phyloP scores from a whole-genome alignment of 2,888 invertebrate genomes.

The Drosophila buzzatii region DNA sequence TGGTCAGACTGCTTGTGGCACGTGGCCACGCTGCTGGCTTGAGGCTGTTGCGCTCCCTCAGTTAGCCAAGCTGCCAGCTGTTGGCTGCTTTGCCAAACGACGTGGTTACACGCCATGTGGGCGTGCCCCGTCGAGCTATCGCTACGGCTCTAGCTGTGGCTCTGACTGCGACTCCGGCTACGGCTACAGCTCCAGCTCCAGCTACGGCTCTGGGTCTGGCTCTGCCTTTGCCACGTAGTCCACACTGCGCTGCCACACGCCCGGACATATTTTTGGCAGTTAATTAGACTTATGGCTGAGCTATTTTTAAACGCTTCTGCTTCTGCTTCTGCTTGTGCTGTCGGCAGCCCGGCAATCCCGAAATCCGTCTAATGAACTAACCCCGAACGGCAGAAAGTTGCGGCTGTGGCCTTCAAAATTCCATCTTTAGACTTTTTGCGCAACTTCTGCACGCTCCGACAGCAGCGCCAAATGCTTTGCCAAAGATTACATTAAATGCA shows the following conservation, averaged over 20 bases:
- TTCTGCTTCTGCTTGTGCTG: slow-evolving; percentile 11
- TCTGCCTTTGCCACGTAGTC: slow-evolving; percentile 32
- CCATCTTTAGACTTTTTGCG: slow-evolving; percentile 12
- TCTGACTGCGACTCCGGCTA: background rate
- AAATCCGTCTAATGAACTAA: slow-evolving; percentile 51
- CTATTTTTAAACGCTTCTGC: slow-evolving; percentile 56
- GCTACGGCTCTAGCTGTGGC: background rate
- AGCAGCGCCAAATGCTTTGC: slow-evolving; percentile 18
- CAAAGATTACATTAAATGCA: slow-evolving; percentile 17
- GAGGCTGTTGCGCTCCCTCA: slow-evolving; percentile 12
- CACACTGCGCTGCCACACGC: background rate
- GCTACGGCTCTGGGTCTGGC: too few relatives aligned
- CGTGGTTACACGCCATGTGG: slow-evolving; percentile 55
- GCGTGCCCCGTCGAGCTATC: slow-evolving; percentile 22
- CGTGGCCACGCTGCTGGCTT: slow-evolving; percentile 38
- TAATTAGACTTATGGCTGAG: slow-evolving; percentile 62
- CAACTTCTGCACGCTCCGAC: slow-evolving; percentile 18
- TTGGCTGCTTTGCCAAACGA: slow-evolving; percentile 37
- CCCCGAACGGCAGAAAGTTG: slow-evolving; percentile 32
- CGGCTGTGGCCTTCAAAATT: slow-evolving; percentile 5
- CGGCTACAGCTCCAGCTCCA: background rate
- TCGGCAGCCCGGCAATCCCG: slow-evolving; percentile 5
- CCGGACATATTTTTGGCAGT: slow-evolving; percentile 40
- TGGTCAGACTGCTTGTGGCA: slow-evolving; percentile 57
- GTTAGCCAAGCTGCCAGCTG: slow-evolving; percentile 6